Evolutionary conservation across 1,140 invertebrate genomes (phyloP).

Genomic region (roundworm (Caenorhabditis elegans)): WBcel235 BX284604.4:3555501-3556000

Average conservation of each 20-base stretch:
- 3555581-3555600: slow-evolving; percentile 88
- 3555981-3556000: slow-evolving; percentile 84
- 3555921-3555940: slow-evolving; percentile 79
- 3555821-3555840: slow-evolving; percentile 93
- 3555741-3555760: slow-evolving; percentile 93
- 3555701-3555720: too few species aligned
- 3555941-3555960: slow-evolving; percentile 79
- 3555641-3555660: slow-evolving; percentile 85
- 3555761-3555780: slow-evolving; percentile 92
- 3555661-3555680: slow-evolving; percentile 86
- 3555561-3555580: slow-evolving; percentile 97
- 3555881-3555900: slow-evolving; percentile 73
- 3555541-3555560: slow-evolving; percentile 92
- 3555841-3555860: slow-evolving; percentile 92
- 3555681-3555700: slow-evolving; percentile 94
- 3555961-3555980: slow-evolving; percentile 84
- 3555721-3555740: slow-evolving; percentile 76
- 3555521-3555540: slow-evolving; percentile 98
- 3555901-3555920: slow-evolving; percentile 79
- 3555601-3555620: slow-evolving; percentile 90
- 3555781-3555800: slow-evolving; percentile 77
- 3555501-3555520: slow-evolving; percentile 93
- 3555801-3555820: slow-evolving; percentile 87
- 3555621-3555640: slow-evolving; percentile 85
- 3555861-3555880: slow-evolving; percentile 90